phyloP scores from a whole-genome alignment of 1,140 invertebrate genomes.

The Heliconius hewitsoni region DNA sequence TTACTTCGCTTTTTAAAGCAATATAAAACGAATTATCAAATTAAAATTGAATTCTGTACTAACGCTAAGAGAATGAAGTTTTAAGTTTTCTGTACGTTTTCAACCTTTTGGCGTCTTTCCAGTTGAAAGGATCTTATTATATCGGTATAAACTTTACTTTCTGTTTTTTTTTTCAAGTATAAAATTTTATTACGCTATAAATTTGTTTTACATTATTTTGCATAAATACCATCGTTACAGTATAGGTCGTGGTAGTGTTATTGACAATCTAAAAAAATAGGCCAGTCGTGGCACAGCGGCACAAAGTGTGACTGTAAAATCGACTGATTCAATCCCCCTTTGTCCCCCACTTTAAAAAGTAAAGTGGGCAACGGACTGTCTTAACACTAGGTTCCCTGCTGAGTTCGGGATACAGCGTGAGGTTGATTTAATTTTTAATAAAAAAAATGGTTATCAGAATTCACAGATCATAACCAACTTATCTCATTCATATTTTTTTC shows the following conservation, averaged over 20 bases:
- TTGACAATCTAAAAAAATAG: no score
- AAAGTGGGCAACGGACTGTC: no score
- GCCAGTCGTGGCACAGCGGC: no score
- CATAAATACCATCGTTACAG: background rate
- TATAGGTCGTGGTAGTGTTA: background rate
- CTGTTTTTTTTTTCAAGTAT: background rate
- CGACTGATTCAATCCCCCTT: no score
- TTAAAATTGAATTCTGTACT: conserved; percentile 12
- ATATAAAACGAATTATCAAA: conserved; percentile 23
- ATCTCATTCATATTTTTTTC: no score
- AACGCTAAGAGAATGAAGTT: background rate
- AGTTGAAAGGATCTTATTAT: conserved; percentile 54
- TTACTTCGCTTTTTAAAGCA: conserved; percentile 34
- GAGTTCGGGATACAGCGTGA: no score
- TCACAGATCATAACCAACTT: no score
- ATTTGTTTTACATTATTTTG: background rate
- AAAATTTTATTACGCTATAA: background rate
- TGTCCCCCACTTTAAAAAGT: no score
- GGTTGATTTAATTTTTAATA: no score
- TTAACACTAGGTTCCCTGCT: no score
- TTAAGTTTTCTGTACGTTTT: conserved; percentile 36
- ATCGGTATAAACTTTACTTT: conserved; percentile 29
- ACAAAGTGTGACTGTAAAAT: no score
- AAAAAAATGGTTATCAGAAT: no score
- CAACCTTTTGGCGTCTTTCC: conserved; percentile 53